These are phyloP conservation scores for Stenotaenia linearis DNA, from an alignment of 2,888 invertebrate species.

Conservation along the genomic window DNA sequence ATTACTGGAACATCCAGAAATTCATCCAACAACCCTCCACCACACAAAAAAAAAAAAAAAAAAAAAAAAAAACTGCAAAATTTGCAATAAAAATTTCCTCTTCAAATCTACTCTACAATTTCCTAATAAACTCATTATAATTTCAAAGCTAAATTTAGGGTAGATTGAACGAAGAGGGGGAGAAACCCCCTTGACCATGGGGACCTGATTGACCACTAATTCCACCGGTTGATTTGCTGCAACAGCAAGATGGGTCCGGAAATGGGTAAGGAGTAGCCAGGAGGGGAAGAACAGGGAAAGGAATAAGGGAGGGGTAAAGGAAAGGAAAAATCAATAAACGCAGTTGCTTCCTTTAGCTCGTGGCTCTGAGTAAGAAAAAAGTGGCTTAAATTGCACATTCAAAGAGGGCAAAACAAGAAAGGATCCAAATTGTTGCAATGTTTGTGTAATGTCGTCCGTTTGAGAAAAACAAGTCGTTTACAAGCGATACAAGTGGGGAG, in stretches of 20 bases:
- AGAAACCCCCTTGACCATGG: neutral
- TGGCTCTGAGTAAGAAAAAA: neutral
- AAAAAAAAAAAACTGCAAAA: neutral
- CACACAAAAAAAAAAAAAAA: neutral
- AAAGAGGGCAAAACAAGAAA: neutral
- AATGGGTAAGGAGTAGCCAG: neutral
- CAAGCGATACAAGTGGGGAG: neutral
- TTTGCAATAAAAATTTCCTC: neutral
- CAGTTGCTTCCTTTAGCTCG: neutral
- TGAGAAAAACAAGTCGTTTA: neutral
- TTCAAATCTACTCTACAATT: neutral
- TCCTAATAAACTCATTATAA: neutral
- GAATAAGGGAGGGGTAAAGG: no score
- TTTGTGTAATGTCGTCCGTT: neutral
- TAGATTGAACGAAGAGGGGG: neutral
- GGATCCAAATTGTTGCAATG: neutral
- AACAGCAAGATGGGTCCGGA: constrained; percentile 4
- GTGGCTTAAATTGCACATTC: neutral
- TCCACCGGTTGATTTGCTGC: constrained; percentile 9
- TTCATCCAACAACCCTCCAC: neutral
- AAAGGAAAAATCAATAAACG: neutral
- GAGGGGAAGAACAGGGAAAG: neutral
- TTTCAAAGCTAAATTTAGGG: neutral
- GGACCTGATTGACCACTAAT: constrained; percentile 5
- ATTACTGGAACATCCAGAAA: neutral